Evolutionary conservation across 1,140 invertebrate genomes (phyloP).

Genomic region (Trigoniulus corallinus): DNA sequence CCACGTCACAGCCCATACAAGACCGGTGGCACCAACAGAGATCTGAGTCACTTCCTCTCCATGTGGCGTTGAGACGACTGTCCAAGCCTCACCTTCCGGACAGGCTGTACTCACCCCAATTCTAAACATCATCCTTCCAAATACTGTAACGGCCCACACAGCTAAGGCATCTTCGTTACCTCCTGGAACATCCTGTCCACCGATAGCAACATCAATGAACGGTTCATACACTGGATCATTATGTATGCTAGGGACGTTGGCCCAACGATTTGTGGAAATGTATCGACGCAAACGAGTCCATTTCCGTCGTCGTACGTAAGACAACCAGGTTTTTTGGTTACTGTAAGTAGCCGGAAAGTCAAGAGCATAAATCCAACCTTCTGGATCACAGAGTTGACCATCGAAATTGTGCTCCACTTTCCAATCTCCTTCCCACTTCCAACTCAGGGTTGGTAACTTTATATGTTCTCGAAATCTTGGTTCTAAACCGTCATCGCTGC

Average conservation of each 20-base stretch:
- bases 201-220: conserved; percentile 66
- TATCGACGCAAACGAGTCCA: conserved; percentile 75
- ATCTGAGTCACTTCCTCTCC: conserved; percentile 66
- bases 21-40: conserved; percentile 59
- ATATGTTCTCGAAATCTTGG: conserved; percentile 62
- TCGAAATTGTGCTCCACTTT: conserved; percentile 69
- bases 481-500: conserved; percentile 51
- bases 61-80: conserved; percentile 47
- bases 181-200: conserved; percentile 61
- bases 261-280: conserved; percentile 77
- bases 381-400: conserved; percentile 67
- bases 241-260: conserved; percentile 26
- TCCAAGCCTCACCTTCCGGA: conserved; percentile 72
- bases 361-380: conserved; percentile 85
- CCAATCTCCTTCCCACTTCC: conserved; percentile 91
- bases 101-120: conserved; percentile 54
- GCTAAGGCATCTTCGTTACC: conserved; percentile 48
- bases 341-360: conserved; percentile 78
- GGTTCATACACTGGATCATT: conserved; percentile 38
- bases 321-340: conserved; percentile 70
- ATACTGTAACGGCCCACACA: conserved; percentile 81
- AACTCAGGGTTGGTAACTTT: conserved; percentile 69
- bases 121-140: conserved; percentile 68
- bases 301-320: conserved; percentile 71
- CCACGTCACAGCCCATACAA: conserved; percentile 68